phyloP scores from a whole-genome alignment of 2,797 vertebrate genomes.

The Hippocampus kuda region DNA sequence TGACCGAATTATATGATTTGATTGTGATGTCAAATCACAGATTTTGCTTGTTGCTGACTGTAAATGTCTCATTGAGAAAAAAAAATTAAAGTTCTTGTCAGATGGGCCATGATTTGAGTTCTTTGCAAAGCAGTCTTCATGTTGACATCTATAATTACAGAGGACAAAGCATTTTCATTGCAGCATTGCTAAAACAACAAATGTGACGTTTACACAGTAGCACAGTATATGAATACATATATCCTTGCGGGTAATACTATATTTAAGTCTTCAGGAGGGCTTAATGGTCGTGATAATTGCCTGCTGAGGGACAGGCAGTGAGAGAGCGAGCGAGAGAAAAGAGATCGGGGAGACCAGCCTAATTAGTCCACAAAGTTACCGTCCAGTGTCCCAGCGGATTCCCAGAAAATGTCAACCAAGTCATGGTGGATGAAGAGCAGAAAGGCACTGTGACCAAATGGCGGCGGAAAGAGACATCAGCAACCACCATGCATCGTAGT shows the following conservation, averaged over 20 bases:
- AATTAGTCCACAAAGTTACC: slow-evolving; percentile 56
- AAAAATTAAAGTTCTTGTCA: background rate
- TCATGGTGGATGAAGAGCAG: slow-evolving; percentile 59
- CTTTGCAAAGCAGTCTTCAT: background rate
- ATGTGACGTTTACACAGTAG: background rate
- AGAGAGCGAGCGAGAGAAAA: slow-evolving; percentile 32
- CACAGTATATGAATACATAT: background rate
- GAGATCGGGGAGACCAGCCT: slow-evolving; percentile 43
- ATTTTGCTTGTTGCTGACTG: background rate
- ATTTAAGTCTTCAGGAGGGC: slow-evolving; percentile 2
- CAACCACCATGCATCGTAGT: slow-evolving; percentile 22
- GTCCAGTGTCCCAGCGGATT: slow-evolving; percentile 43
- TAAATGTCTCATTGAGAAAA: background rate
- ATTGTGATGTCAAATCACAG: background rate
- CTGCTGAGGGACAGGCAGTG: slow-evolving; percentile 30
- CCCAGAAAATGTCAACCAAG: slow-evolving; percentile 66
- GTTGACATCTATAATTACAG: background rate
- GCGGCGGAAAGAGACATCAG: slow-evolving; percentile 56
- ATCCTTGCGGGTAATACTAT: background rate
- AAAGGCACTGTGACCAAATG: slow-evolving; percentile 41
- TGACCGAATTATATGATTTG: background rate
- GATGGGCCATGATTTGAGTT: background rate
- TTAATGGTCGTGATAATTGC: slow-evolving; percentile 15
- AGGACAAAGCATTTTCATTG: background rate
- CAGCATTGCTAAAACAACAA: background rate